A percentile compares a stretch with the other conserved stretches of the same genome.
These are phyloP conservation scores for Nematopogon swammerdamellus DNA, from an alignment of 2,888 invertebrate genomes.

Conservation along the genomic window DNA sequence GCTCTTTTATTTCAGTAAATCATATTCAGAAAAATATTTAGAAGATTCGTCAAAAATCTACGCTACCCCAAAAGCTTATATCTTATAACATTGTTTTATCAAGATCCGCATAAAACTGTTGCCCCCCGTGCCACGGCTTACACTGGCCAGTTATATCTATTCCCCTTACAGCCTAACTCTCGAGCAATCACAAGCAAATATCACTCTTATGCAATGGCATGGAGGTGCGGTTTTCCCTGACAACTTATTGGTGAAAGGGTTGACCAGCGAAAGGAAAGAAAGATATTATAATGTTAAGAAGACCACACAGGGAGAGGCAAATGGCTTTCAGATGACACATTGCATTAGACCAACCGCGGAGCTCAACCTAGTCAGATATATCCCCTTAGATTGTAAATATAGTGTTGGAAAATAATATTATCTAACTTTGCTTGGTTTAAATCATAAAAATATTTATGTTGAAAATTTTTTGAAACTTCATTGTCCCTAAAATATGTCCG, in stretches of 20 bases:
- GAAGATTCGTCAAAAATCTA: too few species aligned
- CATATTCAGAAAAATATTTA: too few species aligned
- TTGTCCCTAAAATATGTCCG: too few species aligned
- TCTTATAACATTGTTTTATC: neutral
- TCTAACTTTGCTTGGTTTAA: too few species aligned
- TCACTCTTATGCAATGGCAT: neutral
- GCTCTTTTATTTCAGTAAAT: too few species aligned
- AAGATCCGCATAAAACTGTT: neutral
- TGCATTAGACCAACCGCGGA: slow-evolving; percentile 32
- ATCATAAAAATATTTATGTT: too few species aligned
- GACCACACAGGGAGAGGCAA: slow-evolving; percentile 44
- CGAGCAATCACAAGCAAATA: neutral
- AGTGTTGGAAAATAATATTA: too few species aligned
- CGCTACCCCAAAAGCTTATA: too few species aligned
- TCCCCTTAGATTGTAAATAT: too few species aligned
- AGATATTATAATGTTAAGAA: slow-evolving; percentile 30
- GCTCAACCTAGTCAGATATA: too few species aligned
- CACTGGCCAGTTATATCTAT: neutral
- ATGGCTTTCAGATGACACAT: slow-evolving; percentile 51
- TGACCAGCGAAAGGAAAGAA: neutral
- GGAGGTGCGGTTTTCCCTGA: neutral
- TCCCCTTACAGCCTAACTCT: too few species aligned
- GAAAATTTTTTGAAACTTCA: too few species aligned
- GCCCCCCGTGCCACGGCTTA: neutral
- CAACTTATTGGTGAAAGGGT: neutral